Evolutionary conservation across 2,888 invertebrate species (phyloP), one percentile per base, ranked within the genome.

Genomic region (Stenoptilia bipunctidactyla): DNA sequence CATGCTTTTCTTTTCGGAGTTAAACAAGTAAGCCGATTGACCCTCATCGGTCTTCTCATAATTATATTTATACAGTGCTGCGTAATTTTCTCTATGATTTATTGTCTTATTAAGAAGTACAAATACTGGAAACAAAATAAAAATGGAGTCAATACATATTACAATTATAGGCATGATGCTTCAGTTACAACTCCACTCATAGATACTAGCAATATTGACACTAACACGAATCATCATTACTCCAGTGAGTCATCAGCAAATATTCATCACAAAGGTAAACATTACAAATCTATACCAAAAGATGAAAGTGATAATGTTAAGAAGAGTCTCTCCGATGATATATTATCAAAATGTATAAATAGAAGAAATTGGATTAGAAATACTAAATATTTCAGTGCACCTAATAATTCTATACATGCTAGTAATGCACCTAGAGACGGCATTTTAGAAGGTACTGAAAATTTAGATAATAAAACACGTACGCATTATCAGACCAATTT

Each of bases 151-250:
- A 54, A 62, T n/a, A 66, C 61, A 5, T 70, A 66, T 27, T 74
- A 71, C 30, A 74, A 74, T 40, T 66, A 69, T 30, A 55, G 61
- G 25, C 72, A 75, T 44, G 79, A 80, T 10, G 74, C 56, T 0
- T 74, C 82, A 0, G 65, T 75, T 0, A 80, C 79, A 0, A 82
- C 82, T 0, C 82, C 82, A 0, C 48, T 82, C 1, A 76, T 82
- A 27, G 55, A 53, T 6, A 71, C 69, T 0, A 79, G 76, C 42
- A 71, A 72, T 40, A 61, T 66, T 0, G 66, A 70, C 9, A 79
- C 77, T 0, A 73, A 71, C 10, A 66, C 66, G 1, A 41, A 39
- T 6, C 70, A 56, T 39, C 61, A 70, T 40, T 73, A 61, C 38
- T 27, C 60, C 1, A 72, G 67, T 15, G 74, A 79, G 43, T 64